These are phyloP conservation scores for Damaliscus lunatus DNA, from an alignment of 2,113 vertebrate genomes.

Conservation along the genomic window DNA sequence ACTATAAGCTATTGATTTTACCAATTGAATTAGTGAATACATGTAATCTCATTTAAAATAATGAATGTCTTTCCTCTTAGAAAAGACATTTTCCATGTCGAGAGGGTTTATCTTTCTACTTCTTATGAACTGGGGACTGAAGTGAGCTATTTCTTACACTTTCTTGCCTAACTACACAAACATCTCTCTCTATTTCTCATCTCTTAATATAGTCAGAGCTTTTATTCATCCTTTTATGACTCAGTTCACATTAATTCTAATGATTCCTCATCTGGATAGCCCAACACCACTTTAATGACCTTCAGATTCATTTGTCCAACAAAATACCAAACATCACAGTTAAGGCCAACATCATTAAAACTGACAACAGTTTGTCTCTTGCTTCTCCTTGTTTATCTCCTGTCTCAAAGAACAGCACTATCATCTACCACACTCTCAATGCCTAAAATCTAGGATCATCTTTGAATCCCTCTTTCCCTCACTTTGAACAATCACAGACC, in stretches of 20 bases:
- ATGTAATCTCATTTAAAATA: not conserved
- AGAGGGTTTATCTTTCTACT: not conserved
- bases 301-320: not conserved
- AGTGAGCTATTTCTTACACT: not conserved
- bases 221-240: not conserved
- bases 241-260: not conserved
- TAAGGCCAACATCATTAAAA: not conserved
- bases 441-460: not conserved
- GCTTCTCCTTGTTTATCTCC: not conserved
- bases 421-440: not conserved
- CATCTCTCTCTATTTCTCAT: not conserved
- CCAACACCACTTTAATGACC: not conserved
- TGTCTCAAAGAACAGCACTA: not conserved
- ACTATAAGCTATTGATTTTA: not conserved
- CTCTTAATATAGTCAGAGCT: not conserved
- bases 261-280: not conserved
- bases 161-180: not conserved
- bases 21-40: not conserved
- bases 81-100: not conserved
- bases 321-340: not conserved
- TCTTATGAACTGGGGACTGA: not conserved
- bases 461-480: not conserved
- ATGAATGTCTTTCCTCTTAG: not conserved
- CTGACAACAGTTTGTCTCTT: not conserved
- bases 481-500: not conserved